A percentile compares a stretch with the other conserved stretches of the same genome.
These are phyloP conservation scores for Corythoichthys haematopterus DNA, from an alignment of 2,113 vertebrate species.

Conservation along the genomic window DNA sequence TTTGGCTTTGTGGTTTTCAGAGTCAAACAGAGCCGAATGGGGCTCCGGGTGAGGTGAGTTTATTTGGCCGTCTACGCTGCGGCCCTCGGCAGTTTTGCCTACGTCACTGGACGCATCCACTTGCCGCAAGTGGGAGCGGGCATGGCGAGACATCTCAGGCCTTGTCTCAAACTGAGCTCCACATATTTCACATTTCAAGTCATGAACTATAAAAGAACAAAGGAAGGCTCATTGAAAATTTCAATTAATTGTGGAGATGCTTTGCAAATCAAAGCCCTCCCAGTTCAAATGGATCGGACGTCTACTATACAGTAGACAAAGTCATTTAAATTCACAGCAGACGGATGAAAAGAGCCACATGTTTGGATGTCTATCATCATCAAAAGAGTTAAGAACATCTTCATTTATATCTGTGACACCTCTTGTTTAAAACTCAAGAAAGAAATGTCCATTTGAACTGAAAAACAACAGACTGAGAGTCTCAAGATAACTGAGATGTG, in stretches of 20 bases:
- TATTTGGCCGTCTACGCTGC: constrained; percentile 36
- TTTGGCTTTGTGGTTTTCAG: constrained; percentile 13
- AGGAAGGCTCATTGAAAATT: not conserved
- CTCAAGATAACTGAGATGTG: not conserved
- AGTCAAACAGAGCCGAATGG: constrained; percentile 10
- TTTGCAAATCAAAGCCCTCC: not conserved
- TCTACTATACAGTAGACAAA: no score
- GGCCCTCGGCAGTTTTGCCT: constrained; percentile 82
- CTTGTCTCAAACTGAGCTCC: constrained; percentile 84
- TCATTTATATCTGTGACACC: not conserved
- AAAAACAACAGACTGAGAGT: not conserved
- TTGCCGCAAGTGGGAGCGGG: constrained; percentile 87
- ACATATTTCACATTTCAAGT: constrained; percentile 85
- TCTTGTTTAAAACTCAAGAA: not conserved
- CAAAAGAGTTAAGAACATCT: not conserved
- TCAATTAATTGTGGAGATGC: not conserved
- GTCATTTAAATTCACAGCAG: no score
- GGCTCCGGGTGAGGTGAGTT: constrained; percentile 21
- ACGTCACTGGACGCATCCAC: constrained; percentile 84
- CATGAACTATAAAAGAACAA: constrained; percentile 53
- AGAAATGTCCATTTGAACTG: not conserved
- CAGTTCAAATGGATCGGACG: no score
- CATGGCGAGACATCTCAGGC: constrained; percentile 86
- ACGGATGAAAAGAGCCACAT: no score
- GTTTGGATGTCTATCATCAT: no score